A percentile compares a stretch with the other conserved stretches of the same genome.
Evolutionary conservation across 2,113 vertebrate species (phyloP).

Genomic region (Hepsetus odoe): DNA sequence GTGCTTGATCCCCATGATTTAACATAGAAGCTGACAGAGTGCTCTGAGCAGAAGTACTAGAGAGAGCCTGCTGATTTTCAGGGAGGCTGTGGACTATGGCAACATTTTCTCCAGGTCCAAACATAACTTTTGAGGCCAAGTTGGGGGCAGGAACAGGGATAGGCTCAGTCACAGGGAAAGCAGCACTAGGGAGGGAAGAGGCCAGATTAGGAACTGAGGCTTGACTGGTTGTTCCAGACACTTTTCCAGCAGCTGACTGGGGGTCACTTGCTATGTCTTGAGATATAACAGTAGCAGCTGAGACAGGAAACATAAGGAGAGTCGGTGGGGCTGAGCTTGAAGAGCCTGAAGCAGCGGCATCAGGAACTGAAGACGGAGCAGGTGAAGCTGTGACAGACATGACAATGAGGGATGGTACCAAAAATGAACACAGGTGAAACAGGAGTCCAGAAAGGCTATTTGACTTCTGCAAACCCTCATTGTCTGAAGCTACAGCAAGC

Average conservation of each 20-base stretch:
- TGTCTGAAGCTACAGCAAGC: slow-evolving; percentile 62
- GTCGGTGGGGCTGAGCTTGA: slow-evolving; percentile 56
- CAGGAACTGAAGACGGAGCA: slow-evolving; percentile 43
- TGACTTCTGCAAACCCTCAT: slow-evolving; percentile 67
- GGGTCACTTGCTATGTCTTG: slow-evolving; percentile 29
- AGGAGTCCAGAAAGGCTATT: slow-evolving; percentile 65
- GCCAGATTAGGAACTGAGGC: not conserved
- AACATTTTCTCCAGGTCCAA: slow-evolving; percentile 52
- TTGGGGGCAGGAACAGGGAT: slow-evolving; percentile 52
- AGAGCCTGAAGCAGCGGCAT: slow-evolving; percentile 49
- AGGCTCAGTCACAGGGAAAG: slow-evolving; percentile 46
- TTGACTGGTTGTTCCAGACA: slow-evolving; percentile 17
- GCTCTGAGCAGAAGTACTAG: slow-evolving; percentile 45
- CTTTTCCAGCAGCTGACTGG: slow-evolving; percentile 16
- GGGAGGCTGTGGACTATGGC: slow-evolving; percentile 46
- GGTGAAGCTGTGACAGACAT: slow-evolving; percentile 60
- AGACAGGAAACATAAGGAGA: slow-evolving; percentile 7
- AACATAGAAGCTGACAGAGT: slow-evolving; percentile 39
- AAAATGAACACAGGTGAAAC: slow-evolving; percentile 53
- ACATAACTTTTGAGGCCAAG: slow-evolving; percentile 52
- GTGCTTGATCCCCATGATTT: slow-evolving; percentile 54
- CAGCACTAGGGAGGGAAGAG: slow-evolving; percentile 24
- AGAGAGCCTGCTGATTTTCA: slow-evolving; percentile 47
- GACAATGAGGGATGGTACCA: slow-evolving; percentile 57
- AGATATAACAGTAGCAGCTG: slow-evolving; percentile 36